Evolutionary conservation across 2,797 vertebrate genomes (phyloP), one percentile per base, ranked within the genome.

Genomic region (Tenualosa thibaudeaui): DNA sequence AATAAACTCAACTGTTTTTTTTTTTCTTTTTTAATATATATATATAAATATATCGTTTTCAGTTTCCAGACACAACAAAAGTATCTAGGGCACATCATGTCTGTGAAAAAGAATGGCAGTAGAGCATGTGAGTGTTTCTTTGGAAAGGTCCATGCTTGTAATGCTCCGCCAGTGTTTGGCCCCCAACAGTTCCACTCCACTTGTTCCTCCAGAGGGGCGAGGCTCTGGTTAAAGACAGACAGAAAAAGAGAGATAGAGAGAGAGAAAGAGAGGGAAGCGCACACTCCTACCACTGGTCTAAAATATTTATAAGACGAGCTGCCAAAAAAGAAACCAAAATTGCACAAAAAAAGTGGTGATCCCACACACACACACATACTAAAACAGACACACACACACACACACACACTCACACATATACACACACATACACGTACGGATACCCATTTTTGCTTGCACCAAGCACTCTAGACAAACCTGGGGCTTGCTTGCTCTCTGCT

Each of bases 101-200:
- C 31, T 71, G 31, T 5, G 40, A 15, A 46, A 46, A n/a, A 19
- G 71, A 78, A 17, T 78, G 71, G 43, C 71, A 46, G 71, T 37
- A 78, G 37, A 17, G 71, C 40, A 43, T 31, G 3, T 37, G n/a
- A 17, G 75, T 31, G 6, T 85, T 6, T 56, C 50, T 37, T 60
- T 26, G 22, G 15, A 53, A 58, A 13, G 60, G 60, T 82, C 49
- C 83, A 49, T 81, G 62, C 65, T 81, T 85, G 51, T 81, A 60
- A 83, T 82, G 85, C 58, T 84, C 83, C 54, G 75, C 84, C 84
- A 87, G 81, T 86, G 81, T 83, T 83, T 81, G 87, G 87, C 19
- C 51, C 86, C 31, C 31, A n/a, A 56, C 65, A 49, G 81, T 90
- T 89, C 71, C 49, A 26, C 84, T 87, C 82, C 62, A 83, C 51